Base-by-base conservation (phyloP, 2,888 invertebrate species). In the Cryptosula pallasiana region DNA sequence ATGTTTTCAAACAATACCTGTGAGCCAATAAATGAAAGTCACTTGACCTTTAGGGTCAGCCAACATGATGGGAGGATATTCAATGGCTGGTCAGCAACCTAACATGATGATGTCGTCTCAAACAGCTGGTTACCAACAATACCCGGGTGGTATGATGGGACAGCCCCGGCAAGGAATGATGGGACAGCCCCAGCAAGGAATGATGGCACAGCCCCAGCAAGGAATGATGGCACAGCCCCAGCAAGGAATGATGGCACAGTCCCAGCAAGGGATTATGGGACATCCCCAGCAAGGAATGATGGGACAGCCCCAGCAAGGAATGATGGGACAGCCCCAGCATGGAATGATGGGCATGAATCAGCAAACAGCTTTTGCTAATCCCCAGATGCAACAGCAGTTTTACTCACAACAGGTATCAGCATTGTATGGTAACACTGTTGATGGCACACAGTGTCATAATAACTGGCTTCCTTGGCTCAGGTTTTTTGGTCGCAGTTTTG, bases 161-260 rank as follows among this genome's bases (percentile, higher is more conserved):
- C 9, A 13, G 45, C 45, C 9, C 9, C 55, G 25, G 13, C 55
- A 5, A 55, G 63, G 29, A 27, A 63, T 63, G 63, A 63, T 63
- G 63, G 32, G 34, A 32, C 57, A 57, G 25, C n/a, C 57, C n/a
- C 45, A 45, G 45, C 45, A 45, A 45, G 45, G 9, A 13, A 45
- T 20, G 45, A 45, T 45, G 45, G 45, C 20, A 45, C 5, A 20
- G 16, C 55, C 5, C 9, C 55, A 55, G n/a, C 55, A 55, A n/a
- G 55, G 55, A 20, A 55, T 55, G 55, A 55, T 55, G 55, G 55
- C 25, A 25, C 55, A 55, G 9, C 20, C 20, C n/a, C 55, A 55
- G 55, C 55, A 55, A 55, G 55, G 55, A 20, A 63, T 63, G 63
- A 63, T 63, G 63, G 63, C 29, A 13, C 20, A 63, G 20, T 25